Conservation (phyloP, 2,797 vertebrate genomes). For the Rhincodon typus region DNA sequence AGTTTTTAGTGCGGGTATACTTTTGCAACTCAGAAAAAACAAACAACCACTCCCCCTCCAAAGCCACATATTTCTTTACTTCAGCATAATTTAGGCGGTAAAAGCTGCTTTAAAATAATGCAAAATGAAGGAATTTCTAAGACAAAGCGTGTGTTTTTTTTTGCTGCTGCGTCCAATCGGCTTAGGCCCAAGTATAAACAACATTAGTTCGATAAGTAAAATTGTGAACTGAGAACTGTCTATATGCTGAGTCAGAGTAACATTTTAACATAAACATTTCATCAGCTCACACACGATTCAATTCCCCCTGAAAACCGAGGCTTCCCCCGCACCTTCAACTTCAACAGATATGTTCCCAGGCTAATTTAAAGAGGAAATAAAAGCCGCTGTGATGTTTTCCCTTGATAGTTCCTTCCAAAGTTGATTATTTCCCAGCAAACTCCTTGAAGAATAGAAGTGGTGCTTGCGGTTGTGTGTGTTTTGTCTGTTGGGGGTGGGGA, state of each 20-base stretch:
- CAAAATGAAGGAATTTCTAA: not conserved
- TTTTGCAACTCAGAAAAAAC: not conserved
- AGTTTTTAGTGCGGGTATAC: not conserved
- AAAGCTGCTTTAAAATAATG: not conserved
- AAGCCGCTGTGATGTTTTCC: not conserved
- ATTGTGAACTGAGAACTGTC: not conserved
- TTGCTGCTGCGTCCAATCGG: not conserved
- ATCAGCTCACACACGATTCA: not conserved
- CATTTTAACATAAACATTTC: conserved; percentile 23
- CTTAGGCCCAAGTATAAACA: not conserved
- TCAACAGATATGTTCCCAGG: not conserved
- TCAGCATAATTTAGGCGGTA: not conserved
- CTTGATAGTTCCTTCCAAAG: not conserved
- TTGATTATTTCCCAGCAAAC: not conserved
- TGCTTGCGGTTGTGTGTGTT: not conserved
- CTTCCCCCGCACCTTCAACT: not conserved
- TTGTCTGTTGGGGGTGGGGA: not conserved
- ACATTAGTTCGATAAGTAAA: not conserved
- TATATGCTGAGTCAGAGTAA: conserved; percentile 2
- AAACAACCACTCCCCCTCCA: not conserved
- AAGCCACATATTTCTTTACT: not conserved
- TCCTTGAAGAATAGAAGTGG: not conserved
- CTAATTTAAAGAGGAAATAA: not conserved
- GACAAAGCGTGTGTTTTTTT: not conserved
- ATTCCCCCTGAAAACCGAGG: not conserved